Base-by-base conservation (phyloP, 2,888 invertebrate species). In the Prosopocoilus inquinatus region DNA sequence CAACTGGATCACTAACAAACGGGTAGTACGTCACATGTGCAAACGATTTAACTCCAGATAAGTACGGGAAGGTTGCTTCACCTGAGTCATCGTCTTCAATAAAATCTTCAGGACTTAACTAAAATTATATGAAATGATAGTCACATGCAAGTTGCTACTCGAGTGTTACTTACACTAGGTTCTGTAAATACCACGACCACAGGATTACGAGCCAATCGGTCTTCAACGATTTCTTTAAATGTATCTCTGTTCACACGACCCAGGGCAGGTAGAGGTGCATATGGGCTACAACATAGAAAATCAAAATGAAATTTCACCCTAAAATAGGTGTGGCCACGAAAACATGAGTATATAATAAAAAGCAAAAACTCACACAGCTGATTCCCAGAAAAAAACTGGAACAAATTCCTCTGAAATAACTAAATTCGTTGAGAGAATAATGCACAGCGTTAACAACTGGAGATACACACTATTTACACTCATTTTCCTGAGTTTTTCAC, bases 1-100 rank as follows among this genome's bases (percentile, higher is more conserved):
- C 74, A 9, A 85, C 57, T 0, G 89, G 82, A 56, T 82, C 79
- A 43, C 84, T 79, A 0, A 90, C 90, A 13, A 81, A 80, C 7
- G 87, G 82, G 49, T 86, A 75, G 69, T 87, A 89, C 1, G 80
- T 74, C 15, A 68, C 68, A 59, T 70, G 67, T 20, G 65, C 62
- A 13, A 75, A 73, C 5, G 73, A 70, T 52, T 70, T 65, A 2
- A 78, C 67, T 36, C 72, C 68, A 36, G 75, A 73, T 53, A 82
- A 66, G 50, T 77, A 69, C 7, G 71, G 67, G 62, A 77, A 82
- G 57, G 79, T 76, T 3, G 74, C 72, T 44, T 75, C 68, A 9
- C 76, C 72, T 41, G 70, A 64, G 36, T 65, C 60, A 64, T 78
- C 77, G 36, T 74, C 67, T 64, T 77, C 75, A 51, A 71, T 65